Evolutionary conservation across 2,797 vertebrate species (phyloP).

Genomic region (Naso thynnoides): DNA sequence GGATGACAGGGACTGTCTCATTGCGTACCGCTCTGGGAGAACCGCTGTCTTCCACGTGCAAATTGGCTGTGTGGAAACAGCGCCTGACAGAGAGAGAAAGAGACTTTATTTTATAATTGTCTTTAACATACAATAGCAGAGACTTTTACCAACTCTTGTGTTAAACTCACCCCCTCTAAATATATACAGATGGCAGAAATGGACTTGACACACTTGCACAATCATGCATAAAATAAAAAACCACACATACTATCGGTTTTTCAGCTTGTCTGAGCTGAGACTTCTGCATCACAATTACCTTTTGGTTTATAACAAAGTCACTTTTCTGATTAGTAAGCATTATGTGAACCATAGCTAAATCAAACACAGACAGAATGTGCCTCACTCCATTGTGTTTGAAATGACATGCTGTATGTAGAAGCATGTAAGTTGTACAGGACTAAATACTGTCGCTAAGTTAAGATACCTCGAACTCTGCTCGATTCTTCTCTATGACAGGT

Average conservation of each 20-base stretch:
- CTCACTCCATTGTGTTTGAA: too few relatives aligned
- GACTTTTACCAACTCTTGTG: background rate
- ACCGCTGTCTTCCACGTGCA: conserved; percentile 94
- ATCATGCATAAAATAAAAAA: background rate
- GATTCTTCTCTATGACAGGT: too few relatives aligned
- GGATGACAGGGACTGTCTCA: conserved; percentile 91
- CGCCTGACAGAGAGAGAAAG: conserved; percentile 81
- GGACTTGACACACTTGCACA: conserved; percentile 74
- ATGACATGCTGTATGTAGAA: too few relatives aligned
- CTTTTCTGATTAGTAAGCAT: conserved; percentile 9
- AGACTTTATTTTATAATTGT: background rate
- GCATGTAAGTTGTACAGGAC: too few relatives aligned
- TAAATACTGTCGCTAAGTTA: too few relatives aligned
- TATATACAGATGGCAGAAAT: conserved; percentile 53
- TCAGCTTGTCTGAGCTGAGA: background rate
- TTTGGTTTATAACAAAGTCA: background rate
- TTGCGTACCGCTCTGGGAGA: conserved; percentile 93
- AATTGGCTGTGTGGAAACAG: conserved; percentile 96
- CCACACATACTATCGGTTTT: conserved; percentile 1
- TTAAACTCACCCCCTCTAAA: conserved; percentile 13
- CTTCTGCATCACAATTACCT: background rate
- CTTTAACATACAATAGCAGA: background rate
- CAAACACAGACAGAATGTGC: too few relatives aligned
- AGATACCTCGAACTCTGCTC: too few relatives aligned
- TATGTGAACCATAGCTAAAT: too few relatives aligned